Base-by-base conservation (phyloP, 2,113 vertebrate species). In the Orthonyx spaldingii region DNA sequence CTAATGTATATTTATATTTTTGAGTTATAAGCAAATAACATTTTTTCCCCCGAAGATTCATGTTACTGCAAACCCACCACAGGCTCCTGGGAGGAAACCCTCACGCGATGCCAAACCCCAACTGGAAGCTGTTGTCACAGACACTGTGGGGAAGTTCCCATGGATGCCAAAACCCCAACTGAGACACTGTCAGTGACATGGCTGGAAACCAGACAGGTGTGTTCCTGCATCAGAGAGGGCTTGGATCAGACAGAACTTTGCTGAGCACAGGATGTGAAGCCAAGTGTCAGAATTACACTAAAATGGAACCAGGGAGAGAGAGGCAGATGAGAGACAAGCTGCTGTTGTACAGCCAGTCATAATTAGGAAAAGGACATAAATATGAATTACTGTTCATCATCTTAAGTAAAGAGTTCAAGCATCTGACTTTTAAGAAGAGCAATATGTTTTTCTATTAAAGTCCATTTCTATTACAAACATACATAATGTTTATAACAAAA, bases 191-290 rank as follows among this genome's bases (percentile, higher is more conserved):
- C 57, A 50, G 11, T 33, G 71, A 16, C 16, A 4, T 20, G 65
- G 7, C 11, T 72, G 79, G 70, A 37, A 47, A 64, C 4, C 76
- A 89, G 84, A 63, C 66, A 90, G 93, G 91, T 89, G 89, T 23
- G 27, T 44, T 92, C 53, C 81, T 2, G 8, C 46, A 9, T 8
- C 49, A n/a, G 23, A 27, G 44, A 49, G 60, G 7, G 26, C 69
- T 10, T 18, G 83, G 49, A 42, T 77, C 55, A 68, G 15, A 22
- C 56, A 66, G 64, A 14, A 3, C 27, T 74, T 46, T 39, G 79
- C 90, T 80, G 89, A 59, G 60, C 3, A 1, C 3, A 3, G 49
- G 21, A 28, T 0, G 0, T 11, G 61, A 20, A 71, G 71, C 71
- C 83, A 49, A 52, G n/a, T 18, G 80, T 84, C 71, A 77, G 42